Evolutionary conservation across 30 jellyfish, hydroid and myxozoan species (phyloP).

Genomic region (Hydractinia symbiolongicarpus): DNA sequence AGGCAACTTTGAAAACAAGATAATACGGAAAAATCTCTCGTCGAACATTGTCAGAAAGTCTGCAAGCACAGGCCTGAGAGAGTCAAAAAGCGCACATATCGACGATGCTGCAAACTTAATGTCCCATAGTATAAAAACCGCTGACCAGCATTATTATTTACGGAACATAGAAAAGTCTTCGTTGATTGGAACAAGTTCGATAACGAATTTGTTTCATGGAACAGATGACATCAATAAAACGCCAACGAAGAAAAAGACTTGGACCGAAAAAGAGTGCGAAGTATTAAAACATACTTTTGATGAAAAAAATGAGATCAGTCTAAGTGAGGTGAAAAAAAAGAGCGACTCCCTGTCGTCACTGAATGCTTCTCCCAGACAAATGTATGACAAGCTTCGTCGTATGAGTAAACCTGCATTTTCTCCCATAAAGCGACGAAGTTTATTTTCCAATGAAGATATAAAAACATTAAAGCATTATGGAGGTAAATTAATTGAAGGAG

Average conservation of each 20-base stretch:
- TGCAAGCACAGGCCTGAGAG: constrained; percentile 10
- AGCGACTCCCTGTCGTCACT: too few relatives aligned
- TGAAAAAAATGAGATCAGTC: not conserved
- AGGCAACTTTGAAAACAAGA: constrained; percentile 2
- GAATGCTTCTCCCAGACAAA: constrained; percentile 8
- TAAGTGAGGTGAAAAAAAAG: too few relatives aligned
- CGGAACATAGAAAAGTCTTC: not conserved
- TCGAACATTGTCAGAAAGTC: constrained; percentile 10
- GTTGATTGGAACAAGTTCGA: not conserved
- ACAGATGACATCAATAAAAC: constrained; percentile 4
- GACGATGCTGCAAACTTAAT: constrained; percentile 8
- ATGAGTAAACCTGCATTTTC: not conserved
- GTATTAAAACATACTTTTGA: constrained; percentile 1
- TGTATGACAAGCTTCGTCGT: constrained; percentile 13
- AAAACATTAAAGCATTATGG: too few relatives aligned
- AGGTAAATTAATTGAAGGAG: too few relatives aligned
- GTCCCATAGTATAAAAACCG: constrained; percentile 4
- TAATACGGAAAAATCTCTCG: constrained; percentile 13
- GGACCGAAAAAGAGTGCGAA: not conserved
- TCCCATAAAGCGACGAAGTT: constrained; percentile 1
- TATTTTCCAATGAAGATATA: not conserved
- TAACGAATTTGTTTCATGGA: constrained; percentile 9
- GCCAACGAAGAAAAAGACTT: constrained; percentile 2
- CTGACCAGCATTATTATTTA: constrained; percentile 5
- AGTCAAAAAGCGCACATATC: constrained; percentile 14